Percentiles rank a stretch among this genome's conserved stretches.
Evolutionary conservation across 2,113 vertebrate species (phyloP).

Genomic region (Corythaeola cristata): DNA sequence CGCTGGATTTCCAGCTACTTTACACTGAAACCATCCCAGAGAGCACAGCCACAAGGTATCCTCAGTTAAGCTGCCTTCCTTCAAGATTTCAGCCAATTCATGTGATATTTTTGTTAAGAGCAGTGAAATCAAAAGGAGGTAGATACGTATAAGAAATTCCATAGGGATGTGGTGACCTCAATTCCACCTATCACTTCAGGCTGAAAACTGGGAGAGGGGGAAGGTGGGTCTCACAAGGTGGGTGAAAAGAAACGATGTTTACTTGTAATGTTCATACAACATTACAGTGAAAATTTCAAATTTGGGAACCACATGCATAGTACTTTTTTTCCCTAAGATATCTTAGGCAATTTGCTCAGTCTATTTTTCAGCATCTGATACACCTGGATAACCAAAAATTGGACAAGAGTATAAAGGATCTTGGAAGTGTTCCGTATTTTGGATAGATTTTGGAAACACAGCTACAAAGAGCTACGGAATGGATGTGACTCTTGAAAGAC

Average conservation of each 20-base stretch:
- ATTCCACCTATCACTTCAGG: neutral
- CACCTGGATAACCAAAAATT: neutral
- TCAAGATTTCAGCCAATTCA: neutral
- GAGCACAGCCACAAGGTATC: neutral
- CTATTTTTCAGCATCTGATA: neutral
- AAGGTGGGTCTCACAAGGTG: neutral
- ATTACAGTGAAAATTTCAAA: neutral
- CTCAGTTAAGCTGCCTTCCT: neutral
- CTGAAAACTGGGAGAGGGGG: neutral
- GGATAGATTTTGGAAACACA: neutral
- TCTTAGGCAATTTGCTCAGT: neutral
- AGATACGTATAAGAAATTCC: neutral
- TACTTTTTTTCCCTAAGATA: too few species aligned
- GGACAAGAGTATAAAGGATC: neutral
- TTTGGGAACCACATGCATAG: neutral
- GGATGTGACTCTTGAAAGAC: neutral
- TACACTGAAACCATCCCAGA: neutral
- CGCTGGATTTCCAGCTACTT: neutral
- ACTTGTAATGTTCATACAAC: neutral
- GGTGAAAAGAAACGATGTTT: neutral
- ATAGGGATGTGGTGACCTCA: neutral
- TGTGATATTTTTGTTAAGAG: neutral
- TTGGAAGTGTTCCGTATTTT: neutral
- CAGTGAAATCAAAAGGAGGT: neutral
- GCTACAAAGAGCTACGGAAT: neutral